Percentiles rank a stretch among this genome's conserved stretches.
phyloP scores from a whole-genome alignment of 1,140 invertebrate genomes.

The Trichomalopsis sarcophagae region DNA sequence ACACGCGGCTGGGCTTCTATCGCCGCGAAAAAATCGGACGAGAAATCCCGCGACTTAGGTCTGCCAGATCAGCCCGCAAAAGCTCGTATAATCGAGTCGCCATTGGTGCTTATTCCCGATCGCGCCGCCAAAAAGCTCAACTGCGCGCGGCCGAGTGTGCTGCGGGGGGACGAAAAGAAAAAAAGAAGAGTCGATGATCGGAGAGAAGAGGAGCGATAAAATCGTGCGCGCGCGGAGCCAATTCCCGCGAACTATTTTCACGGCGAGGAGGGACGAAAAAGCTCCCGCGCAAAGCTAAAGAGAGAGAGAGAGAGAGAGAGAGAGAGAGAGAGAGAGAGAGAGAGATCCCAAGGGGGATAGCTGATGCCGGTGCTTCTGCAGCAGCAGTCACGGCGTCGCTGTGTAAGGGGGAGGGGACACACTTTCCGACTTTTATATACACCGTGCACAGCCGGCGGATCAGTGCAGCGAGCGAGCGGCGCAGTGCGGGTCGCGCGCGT shows the following conservation, averaged over 20 bases:
- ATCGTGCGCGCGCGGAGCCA: slow-evolving; percentile 55
- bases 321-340: slow-evolving; percentile 43
- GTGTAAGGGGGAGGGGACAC: slow-evolving; percentile 26
- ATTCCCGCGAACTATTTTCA: slow-evolving; percentile 61
- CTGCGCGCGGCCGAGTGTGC: too few species aligned
- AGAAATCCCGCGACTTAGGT: slow-evolving; percentile 36
- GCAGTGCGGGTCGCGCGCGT: not conserved
- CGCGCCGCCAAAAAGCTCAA: not conserved
- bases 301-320: slow-evolving; percentile 43
- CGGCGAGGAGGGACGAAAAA: slow-evolving; percentile 43
- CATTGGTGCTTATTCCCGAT: not conserved
- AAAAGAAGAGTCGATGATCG: slow-evolving; percentile 21
- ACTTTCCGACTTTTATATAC: slow-evolving; percentile 30
- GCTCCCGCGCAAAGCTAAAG: slow-evolving; percentile 14
- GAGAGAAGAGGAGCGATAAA: slow-evolving; percentile 56
- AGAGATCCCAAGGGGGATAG: slow-evolving; percentile 49
- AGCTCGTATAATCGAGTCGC: slow-evolving; percentile 35
- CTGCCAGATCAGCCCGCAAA: slow-evolving; percentile 8
- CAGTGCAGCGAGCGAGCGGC: not conserved
- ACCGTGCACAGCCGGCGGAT: slow-evolving; percentile 21
- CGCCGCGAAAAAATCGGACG: not conserved
- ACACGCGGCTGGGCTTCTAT: too few species aligned
- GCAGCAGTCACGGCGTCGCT: not conserved
- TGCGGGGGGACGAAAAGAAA: not conserved
- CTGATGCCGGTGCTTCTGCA: slow-evolving; percentile 22